phyloP scores from a whole-genome alignment of 2,797 vertebrate species.

The Mus minutoides region DNA sequence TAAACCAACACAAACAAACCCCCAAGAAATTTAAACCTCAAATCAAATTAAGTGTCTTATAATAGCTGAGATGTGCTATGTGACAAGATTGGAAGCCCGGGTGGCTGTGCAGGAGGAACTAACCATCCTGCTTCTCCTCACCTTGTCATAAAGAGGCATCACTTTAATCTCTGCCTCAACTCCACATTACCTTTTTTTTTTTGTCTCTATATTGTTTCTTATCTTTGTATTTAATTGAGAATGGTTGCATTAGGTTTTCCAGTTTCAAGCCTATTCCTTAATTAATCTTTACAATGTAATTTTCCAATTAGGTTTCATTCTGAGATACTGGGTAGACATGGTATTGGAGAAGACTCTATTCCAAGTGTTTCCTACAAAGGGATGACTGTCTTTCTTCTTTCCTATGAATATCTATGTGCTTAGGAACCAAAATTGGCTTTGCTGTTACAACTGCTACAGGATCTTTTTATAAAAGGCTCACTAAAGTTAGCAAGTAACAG shows the following conservation, averaged over 20 bases:
- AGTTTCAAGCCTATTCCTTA: background rate
- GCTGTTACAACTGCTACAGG: background rate
- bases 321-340: background rate
- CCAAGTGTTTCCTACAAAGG: background rate
- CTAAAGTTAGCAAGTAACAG: background rate
- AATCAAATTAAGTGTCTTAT: background rate
- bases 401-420: background rate
- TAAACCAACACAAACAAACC: background rate
- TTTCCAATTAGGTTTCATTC: background rate
- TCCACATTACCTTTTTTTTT: background rate
- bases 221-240: background rate
- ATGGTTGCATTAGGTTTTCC: background rate
- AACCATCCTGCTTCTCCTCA: background rate
- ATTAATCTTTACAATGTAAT: background rate
- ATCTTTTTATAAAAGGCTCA: constrained; percentile 28
- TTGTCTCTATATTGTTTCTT: background rate
- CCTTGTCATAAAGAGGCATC: background rate
- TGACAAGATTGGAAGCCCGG: background rate
- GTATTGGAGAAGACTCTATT: background rate
- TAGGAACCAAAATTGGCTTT: background rate
- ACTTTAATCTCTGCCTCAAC: background rate
- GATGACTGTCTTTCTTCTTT: background rate
- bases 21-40: background rate
- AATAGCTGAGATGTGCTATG: background rate
- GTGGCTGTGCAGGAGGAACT: background rate